phyloP scores from a whole-genome alignment of 2,888 invertebrate species.

The Torymus aiolomorphi region DNA sequence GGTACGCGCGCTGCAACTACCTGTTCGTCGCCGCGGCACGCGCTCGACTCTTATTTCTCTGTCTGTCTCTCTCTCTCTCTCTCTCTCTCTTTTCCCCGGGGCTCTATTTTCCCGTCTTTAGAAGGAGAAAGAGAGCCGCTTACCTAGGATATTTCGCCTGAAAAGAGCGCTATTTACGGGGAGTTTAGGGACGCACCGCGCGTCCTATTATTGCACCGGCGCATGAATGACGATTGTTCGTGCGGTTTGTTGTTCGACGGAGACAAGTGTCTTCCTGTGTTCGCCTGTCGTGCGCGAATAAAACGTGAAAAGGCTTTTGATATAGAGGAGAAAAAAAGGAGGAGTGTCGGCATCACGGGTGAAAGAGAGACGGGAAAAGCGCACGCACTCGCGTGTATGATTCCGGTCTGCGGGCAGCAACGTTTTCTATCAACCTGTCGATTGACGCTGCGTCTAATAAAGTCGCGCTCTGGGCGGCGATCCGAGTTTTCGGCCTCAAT shows the following conservation, averaged over 20 bases:
- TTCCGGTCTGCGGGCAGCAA: constrained; percentile 23
- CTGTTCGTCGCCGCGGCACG: constrained; percentile 55
- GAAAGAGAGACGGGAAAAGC: constrained; percentile 26
- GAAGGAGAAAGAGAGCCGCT: constrained; percentile 28
- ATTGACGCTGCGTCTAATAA: background rate
- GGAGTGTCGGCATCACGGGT: no score
- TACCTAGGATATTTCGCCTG: constrained; percentile 31
- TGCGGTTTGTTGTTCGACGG: constrained; percentile 46
- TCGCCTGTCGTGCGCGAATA: background rate
- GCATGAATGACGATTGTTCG: constrained; percentile 54
- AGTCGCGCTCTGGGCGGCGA: background rate
- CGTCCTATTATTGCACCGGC: constrained; percentile 5
- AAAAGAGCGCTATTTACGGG: constrained; percentile 47
- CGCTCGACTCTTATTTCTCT: constrained; percentile 52
- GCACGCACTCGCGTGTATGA: constrained; percentile 39
- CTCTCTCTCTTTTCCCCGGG: constrained; percentile 11
- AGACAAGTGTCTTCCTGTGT: constrained; percentile 50
- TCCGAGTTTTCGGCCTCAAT: constrained; percentile 14
- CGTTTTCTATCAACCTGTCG: constrained; percentile 30
- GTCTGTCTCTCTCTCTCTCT: constrained; percentile 17
- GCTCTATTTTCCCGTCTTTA: constrained; percentile 31
- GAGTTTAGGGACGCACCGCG: constrained; percentile 28
- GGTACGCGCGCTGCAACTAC: constrained; percentile 60
- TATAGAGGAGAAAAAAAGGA: background rate
- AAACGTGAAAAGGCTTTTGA: constrained; percentile 30